Base-by-base conservation (phyloP, 2,888 invertebrate species). In the Drosophila vallismaia region DNA sequence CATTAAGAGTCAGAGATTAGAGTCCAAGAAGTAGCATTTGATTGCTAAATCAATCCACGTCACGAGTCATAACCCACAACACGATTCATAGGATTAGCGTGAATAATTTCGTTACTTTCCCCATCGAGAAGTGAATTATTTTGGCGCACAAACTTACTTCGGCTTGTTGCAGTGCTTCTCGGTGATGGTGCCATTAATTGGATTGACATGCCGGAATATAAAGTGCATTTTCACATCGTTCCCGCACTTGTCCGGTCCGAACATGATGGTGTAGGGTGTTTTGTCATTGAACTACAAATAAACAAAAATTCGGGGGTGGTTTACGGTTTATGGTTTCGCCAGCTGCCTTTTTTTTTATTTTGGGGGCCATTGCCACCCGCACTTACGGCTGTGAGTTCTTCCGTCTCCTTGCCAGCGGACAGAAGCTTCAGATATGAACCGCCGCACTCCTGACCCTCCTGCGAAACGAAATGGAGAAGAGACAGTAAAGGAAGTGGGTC, bases 161-260 rank as follows among this genome's bases (percentile, higher is more conserved):
- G 98, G 95, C 90, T 98, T 97, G 90, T 97, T 98, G 89, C 97
- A 96, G 90, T 99, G 99, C 89, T 99, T 99, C 92, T 99, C 99
- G 90, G 97, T 96, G 76, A 96, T 92, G 26, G 95, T 94, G 48
- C 97, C 97, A 90, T 97, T 99, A 86, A 95, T 93, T 8, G 99
- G 99, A 93, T 99, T 99, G 91, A 94, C 95, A 91, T 99, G 98
- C 54, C 97, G 94, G 93, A 99, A 98, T 91, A 99, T 99, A 91
- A 95, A 95, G 90, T 95, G 95, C 91, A 98, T 94, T 93, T 99
- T 99, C 89, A 97, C 95, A 91, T 98, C 97, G 89, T 96, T 96
- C 74, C 99, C 99, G 92, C 99, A 99, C 92, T 99, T 99, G 93
- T 99, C 99, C 7, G 99, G 99, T 0, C 99, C 99, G 92, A 99